A percentile compares a stretch with the other conserved stretches of the same genome.
These are phyloP conservation scores for Syrphus vitripennis DNA, from an alignment of 2,888 invertebrate species.

Conservation along the genomic window DNA sequence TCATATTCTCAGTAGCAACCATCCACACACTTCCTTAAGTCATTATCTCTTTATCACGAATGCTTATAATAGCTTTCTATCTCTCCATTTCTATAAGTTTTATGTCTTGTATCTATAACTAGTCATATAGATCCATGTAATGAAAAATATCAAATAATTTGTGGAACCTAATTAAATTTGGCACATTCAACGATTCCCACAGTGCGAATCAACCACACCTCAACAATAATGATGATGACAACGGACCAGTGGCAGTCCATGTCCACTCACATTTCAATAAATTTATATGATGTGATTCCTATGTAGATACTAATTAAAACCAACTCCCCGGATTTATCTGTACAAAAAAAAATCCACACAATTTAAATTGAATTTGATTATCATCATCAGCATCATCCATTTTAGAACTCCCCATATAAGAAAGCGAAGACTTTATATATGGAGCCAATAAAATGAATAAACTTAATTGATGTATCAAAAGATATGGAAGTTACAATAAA, in stretches of 20 bases:
- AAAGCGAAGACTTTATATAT: neutral
- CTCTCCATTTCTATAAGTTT: neutral
- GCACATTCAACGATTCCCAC: slow-evolving; percentile 61
- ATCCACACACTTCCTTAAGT: slow-evolving; percentile 35
- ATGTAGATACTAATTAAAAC: slow-evolving; percentile 67
- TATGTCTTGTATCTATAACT: neutral
- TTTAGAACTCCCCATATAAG: neutral
- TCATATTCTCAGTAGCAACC: neutral
- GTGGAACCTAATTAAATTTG: slow-evolving; percentile 63
- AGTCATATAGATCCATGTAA: slow-evolving; percentile 3
- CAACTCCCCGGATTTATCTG: neutral
- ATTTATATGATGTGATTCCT: slow-evolving; percentile 63
- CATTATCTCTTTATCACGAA: slow-evolving; percentile 7
- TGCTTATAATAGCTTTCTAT: no score
- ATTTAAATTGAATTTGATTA: slow-evolving; percentile 62
- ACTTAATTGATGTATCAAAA: slow-evolving; percentile 71
- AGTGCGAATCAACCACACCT: slow-evolving; percentile 41
- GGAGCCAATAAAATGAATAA: slow-evolving; percentile 49
- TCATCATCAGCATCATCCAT: neutral
- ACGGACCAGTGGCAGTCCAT: slow-evolving; percentile 55
- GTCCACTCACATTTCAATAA: slow-evolving; percentile 60
- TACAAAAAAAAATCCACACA: slow-evolving; percentile 26
- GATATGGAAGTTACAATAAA: slow-evolving; percentile 67
- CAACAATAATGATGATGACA: neutral
- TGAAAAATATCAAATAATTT: slow-evolving; percentile 63